Evolutionary conservation across 2,888 invertebrate genomes (phyloP), one percentile per base, ranked within the genome.

Genomic region (Drosophila seclusa): DNA sequence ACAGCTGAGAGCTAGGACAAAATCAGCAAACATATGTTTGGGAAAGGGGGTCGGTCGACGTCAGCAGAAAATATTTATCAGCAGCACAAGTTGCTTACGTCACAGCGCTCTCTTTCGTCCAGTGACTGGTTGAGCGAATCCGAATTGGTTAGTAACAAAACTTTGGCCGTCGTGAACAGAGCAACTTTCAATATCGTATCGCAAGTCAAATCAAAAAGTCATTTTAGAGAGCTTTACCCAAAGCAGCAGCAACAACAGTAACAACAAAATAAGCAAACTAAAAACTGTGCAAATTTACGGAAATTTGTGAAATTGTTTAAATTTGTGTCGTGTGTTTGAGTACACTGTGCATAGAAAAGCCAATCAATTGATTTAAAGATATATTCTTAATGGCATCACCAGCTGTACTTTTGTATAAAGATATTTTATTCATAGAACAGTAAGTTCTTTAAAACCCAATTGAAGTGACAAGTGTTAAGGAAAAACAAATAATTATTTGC

Each of bases 381-480:
- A 29, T 13, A 32, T 32, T 75, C 72, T 90, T 86, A 89, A 91
- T 91, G 91, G 91, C 92, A 91, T 85, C 90, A 64, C 73, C 59
- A 64, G 80, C 83, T 85, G 80, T 84, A 88, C 84, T 78, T 72
- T 82, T 85, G 65, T 90, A 89, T 68, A 92, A 88, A 83, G 91
- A 92, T 87, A 83, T 88, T 82, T 79, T 88, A 77, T 91, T 88
- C 65, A 89, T 89, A 92, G 83, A 80, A 82, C 80, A 82, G 52
- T 91, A 82, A 89, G 73, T 73, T 71, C 52, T 48, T 63, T 40
- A 21, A 53, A 59, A 63, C 7, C 8, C 11, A 63, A 74, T 13
- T 11, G 31, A 55, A 72, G 69, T 57, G 52, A 59, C 50, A 68
- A 78, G 63, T 66, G 73, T 38, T 50, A 40, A 66, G 42, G 50